phyloP scores from a whole-genome alignment of 1,140 invertebrate species.

The Rhizoglyphus robini region DNA sequence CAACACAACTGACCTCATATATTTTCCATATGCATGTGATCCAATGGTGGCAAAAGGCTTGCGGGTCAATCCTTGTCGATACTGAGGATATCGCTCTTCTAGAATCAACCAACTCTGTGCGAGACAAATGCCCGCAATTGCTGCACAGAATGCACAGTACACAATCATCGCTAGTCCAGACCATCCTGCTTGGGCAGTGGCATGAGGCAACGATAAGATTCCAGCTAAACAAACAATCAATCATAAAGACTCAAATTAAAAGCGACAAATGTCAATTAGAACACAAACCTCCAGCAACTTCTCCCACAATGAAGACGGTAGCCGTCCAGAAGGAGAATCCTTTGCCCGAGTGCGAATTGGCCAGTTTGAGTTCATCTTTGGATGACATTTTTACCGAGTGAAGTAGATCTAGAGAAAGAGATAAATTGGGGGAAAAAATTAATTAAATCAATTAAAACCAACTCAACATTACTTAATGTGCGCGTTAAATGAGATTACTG shows the following conservation, averaged over 20 bases:
- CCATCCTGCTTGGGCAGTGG: slow-evolving; percentile 8
- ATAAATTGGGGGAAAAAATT: too few relatives aligned
- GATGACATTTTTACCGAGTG: too few relatives aligned
- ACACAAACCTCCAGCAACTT: slow-evolving; percentile 18
- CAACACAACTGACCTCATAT: too few relatives aligned
- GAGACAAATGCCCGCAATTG: slow-evolving; percentile 3
- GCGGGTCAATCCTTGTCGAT: not conserved
- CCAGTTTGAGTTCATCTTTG: too few relatives aligned
- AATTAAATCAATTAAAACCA: too few relatives aligned
- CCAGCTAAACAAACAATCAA: too few relatives aligned
- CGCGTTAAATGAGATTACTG: too few relatives aligned
- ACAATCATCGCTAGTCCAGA: slow-evolving; percentile 17
- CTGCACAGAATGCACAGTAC: not conserved
- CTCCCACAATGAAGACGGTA: slow-evolving; percentile 8
- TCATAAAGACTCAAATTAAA: too few relatives aligned
- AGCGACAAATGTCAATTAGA: too few relatives aligned
- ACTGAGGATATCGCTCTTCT: slow-evolving; percentile 22
- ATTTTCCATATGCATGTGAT: not conserved
- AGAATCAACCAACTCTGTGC: slow-evolving; percentile 21
- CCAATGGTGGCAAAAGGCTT: slow-evolving; percentile 22
- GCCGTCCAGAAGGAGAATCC: slow-evolving; percentile 11
- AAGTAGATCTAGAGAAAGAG: too few relatives aligned
- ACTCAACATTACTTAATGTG: too few relatives aligned
- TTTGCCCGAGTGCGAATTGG: too few relatives aligned
- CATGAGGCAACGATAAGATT: not conserved